These are phyloP conservation scores for Netelia fuscicornis DNA, from an alignment of 2,888 invertebrate genomes.

Conservation along the genomic window DNA sequence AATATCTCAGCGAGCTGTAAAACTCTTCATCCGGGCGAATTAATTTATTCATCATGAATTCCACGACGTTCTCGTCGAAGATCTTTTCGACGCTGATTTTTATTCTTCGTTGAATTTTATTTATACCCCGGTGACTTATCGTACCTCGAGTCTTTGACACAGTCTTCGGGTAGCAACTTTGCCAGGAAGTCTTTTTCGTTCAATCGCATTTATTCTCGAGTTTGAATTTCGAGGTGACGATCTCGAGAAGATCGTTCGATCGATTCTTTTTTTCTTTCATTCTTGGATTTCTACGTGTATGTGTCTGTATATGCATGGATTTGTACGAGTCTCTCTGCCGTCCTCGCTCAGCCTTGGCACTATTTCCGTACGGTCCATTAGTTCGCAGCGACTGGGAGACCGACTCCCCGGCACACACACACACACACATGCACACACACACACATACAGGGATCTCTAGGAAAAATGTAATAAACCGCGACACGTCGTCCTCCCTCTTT, in stretches of 20 bases:
- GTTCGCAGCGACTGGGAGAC: slow-evolving; percentile 67
- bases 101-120: too few species aligned
- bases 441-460: slow-evolving; percentile 46
- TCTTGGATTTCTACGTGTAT: slow-evolving; percentile 1
- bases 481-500: slow-evolving; percentile 74
- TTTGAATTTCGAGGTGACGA: slow-evolving; percentile 16
- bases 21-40: background rate
- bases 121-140: too few species aligned
- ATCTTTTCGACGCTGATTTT: too few species aligned
- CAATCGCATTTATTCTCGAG: slow-evolving; percentile 3
- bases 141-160: too few species aligned
- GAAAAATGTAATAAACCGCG: slow-evolving; percentile 81
- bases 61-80: too few species aligned
- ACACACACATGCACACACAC: slow-evolving; percentile 34
- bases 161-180: background rate
- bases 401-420: slow-evolving; percentile 25
- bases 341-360: slow-evolving; percentile 74
- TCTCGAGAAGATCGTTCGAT: slow-evolving; percentile 4
- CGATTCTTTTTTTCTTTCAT: slow-evolving; percentile 3
- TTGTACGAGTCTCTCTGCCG: slow-evolving; percentile 22
- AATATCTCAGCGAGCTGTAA: background rate
- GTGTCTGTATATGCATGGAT: background rate
- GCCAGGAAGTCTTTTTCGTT: background rate
- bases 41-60: background rate
- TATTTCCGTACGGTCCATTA: slow-evolving; percentile 80